A percentile compares a stretch with the other conserved stretches of the same genome.
Conservation (phyloP, 2,113 vertebrate genomes). For the Myrmophylax atrothorax region DNA sequence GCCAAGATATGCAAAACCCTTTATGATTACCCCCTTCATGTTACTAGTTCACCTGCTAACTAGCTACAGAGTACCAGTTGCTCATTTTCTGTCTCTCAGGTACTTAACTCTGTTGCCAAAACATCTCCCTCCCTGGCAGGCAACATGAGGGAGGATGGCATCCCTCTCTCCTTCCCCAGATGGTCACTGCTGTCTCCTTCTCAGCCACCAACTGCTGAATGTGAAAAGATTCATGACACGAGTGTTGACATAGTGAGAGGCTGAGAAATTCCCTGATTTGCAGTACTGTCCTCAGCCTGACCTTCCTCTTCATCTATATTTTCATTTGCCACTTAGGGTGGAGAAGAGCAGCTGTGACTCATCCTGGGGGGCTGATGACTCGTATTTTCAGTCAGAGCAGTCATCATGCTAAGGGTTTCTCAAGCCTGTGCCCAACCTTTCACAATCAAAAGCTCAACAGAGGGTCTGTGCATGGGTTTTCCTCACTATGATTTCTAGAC, state of each 20-base stretch:
- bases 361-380: constrained; percentile 55
- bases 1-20: not conserved
- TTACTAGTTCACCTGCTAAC: not conserved
- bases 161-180: constrained; percentile 16
- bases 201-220: constrained; percentile 52
- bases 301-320: constrained; percentile 63
- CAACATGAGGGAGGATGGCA: not conserved
- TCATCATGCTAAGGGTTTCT: not conserved
- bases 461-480: not conserved
- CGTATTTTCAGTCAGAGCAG: constrained; percentile 19
- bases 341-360: constrained; percentile 15
- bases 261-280: constrained; percentile 68
- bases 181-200: constrained; percentile 42
- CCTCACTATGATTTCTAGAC: not conserved
- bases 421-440: not conserved
- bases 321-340: not conserved
- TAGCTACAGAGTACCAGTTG: not conserved
- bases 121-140: not conserved
- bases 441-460: not conserved
- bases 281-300: constrained; percentile 57
- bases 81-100: constrained; percentile 7
- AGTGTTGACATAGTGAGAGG: constrained; percentile 58
- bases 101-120: constrained; percentile 31
- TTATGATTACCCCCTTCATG: not conserved
- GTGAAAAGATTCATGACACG: constrained; percentile 58